These are phyloP conservation scores for Craniophora ligustri DNA, from an alignment of 2,888 invertebrate species.

Conservation along the genomic window DNA sequence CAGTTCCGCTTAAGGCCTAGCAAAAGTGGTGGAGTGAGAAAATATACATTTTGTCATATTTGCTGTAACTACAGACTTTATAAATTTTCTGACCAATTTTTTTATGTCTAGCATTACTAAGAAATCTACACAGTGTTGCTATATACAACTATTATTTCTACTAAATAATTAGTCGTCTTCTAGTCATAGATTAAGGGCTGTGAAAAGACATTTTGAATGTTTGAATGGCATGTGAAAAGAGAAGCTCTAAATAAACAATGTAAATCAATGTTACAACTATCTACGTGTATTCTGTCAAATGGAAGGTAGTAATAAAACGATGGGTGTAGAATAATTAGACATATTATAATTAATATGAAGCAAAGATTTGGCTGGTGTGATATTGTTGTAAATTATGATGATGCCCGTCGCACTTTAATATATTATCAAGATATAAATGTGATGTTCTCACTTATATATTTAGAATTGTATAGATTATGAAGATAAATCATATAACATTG, in stretches of 20 bases:
- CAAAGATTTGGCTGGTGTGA: slow-evolving; percentile 37
- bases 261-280: slow-evolving; percentile 23
- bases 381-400: slow-evolving; percentile 28
- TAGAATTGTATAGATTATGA: slow-evolving; percentile 5
- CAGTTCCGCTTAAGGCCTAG: slow-evolving; percentile 29
- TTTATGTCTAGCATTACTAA: slow-evolving; percentile 33
- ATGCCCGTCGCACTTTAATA: slow-evolving; percentile 34
- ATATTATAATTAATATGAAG: slow-evolving; percentile 33
- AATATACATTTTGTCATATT: slow-evolving; percentile 21
- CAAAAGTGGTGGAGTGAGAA: slow-evolving; percentile 30
- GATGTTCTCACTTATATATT: neutral
- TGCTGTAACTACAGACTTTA: slow-evolving; percentile 27
- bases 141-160: slow-evolving; percentile 39
- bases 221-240: slow-evolving; percentile 26
- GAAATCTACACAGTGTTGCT: slow-evolving; percentile 19
- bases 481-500: slow-evolving; percentile 2
- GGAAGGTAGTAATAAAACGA: slow-evolving; percentile 43
- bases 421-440: neutral
- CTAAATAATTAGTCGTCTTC: slow-evolving; percentile 67
- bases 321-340: slow-evolving; percentile 24
- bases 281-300: slow-evolving; percentile 45
- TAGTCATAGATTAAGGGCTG: slow-evolving; percentile 85
- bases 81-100: slow-evolving; percentile 27
- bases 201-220: slow-evolving; percentile 76
- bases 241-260: slow-evolving; percentile 34